A percentile compares a stretch with the other conserved stretches of the same genome.
Evolutionary conservation across 1,140 invertebrate genomes (phyloP).

Genomic region (Radopholus similis): DNA sequence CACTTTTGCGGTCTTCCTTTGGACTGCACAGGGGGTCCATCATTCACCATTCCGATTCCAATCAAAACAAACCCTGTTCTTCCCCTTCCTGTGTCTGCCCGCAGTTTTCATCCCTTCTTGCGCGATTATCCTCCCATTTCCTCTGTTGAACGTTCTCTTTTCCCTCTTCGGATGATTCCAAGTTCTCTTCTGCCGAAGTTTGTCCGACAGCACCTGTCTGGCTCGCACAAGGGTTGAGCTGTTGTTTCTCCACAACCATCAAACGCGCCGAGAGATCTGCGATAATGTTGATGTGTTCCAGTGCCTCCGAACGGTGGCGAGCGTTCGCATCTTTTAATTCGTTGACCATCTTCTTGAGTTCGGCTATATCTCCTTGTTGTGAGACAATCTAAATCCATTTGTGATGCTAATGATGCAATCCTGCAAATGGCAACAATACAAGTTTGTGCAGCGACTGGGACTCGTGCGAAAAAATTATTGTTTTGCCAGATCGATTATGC

Average conservation of each 20-base stretch:
- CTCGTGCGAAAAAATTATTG: conserved; percentile 14
- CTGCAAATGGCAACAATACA: neutral
- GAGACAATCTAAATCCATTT: conserved; percentile 4
- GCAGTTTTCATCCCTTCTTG: too few relatives aligned
- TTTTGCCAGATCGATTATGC: neutral
- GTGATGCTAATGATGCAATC: too few relatives aligned
- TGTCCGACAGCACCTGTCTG: too few relatives aligned
- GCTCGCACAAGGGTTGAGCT: neutral
- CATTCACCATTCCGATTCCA: too few relatives aligned
- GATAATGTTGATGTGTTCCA: conserved; percentile 2
- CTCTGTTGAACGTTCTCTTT: neutral
- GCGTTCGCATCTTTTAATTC: neutral
- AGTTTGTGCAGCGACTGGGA: conserved; percentile 14
- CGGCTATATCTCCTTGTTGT: conserved; percentile 1
- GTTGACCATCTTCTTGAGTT: neutral
- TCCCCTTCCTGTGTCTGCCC: too few relatives aligned
- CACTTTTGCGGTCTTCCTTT: neutral
- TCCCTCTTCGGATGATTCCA: neutral
- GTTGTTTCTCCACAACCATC: neutral
- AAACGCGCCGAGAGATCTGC: neutral
- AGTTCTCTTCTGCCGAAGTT: neutral
- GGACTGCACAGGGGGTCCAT: too few relatives aligned
- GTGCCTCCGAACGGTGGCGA: neutral
- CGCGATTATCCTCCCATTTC: too few relatives aligned
- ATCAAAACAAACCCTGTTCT: neutral